Percentiles rank a stretch among this genome's conserved stretches.
These are phyloP conservation scores for Hemistola chrysoprasaria DNA, from an alignment of 2,888 invertebrate species.

Conservation along the genomic window DNA sequence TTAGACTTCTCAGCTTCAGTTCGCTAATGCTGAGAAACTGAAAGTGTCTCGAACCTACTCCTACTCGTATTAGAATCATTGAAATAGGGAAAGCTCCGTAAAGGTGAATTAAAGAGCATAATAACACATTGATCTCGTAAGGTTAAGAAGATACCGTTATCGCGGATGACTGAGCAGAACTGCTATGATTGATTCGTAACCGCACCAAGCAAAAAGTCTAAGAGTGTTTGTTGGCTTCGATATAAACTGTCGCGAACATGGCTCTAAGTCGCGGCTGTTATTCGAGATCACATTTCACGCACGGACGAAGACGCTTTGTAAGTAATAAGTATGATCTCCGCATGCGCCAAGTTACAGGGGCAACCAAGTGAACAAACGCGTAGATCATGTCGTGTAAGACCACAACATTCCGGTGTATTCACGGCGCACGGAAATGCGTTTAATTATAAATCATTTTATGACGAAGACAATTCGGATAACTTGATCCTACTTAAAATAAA, in stretches of 20 bases:
- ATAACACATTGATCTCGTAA: constrained; percentile 3
- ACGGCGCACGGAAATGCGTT: not conserved
- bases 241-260: constrained; percentile 14
- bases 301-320: constrained; percentile 29
- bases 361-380: constrained; percentile 3
- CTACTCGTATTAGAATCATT: no score
- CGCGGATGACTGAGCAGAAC: constrained; percentile 13
- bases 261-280: constrained; percentile 19
- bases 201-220: constrained; percentile 9
- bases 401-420: constrained; percentile 2
- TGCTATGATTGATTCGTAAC: constrained; percentile 12
- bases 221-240: constrained; percentile 7
- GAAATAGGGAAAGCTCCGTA: constrained; percentile 1
- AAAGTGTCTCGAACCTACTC: no score
- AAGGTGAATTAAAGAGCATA: not conserved
- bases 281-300: constrained; percentile 31
- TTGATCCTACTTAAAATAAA: constrained; percentile 1
- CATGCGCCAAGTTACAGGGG: constrained; percentile 10
- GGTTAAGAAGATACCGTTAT: constrained; percentile 14
- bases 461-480: not conserved
- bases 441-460: constrained; percentile 3
- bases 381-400: constrained; percentile 1
- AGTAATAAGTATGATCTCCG: constrained; percentile 10
- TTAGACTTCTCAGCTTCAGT: not conserved
- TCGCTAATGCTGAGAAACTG: no score